These are phyloP conservation scores for Collichthys lucidus DNA, from an alignment of 2,113 vertebrate genomes.

Conservation along the genomic window DNA sequence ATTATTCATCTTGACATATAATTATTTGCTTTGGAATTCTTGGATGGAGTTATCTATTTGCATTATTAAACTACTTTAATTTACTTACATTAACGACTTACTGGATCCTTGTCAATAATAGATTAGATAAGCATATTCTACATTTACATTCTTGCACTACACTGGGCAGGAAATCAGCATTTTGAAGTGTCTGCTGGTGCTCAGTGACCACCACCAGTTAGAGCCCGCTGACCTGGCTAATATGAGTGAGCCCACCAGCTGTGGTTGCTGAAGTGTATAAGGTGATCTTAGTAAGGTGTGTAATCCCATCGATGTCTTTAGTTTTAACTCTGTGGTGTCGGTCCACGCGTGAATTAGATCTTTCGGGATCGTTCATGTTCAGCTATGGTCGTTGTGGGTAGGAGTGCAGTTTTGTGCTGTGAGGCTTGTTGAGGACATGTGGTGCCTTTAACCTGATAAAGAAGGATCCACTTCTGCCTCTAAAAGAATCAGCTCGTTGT, in stretches of 20 bases:
- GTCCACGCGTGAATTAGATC: not conserved
- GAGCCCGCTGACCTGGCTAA: slow-evolving; percentile 27
- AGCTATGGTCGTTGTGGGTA: not conserved
- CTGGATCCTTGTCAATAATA: not conserved
- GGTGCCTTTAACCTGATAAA: slow-evolving; percentile 16
- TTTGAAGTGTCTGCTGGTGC: slow-evolving; percentile 13
- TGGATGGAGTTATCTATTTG: not conserved
- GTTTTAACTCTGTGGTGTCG: slow-evolving; percentile 18
- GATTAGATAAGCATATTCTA: not conserved
- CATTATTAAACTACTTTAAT: not conserved
- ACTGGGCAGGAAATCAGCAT: not conserved
- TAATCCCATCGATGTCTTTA: slow-evolving; percentile 23
- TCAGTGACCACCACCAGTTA: slow-evolving; percentile 5
- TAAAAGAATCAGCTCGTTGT: slow-evolving; percentile 37
- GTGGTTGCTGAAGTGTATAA: slow-evolving; percentile 32
- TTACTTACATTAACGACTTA: not conserved
- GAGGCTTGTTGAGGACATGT: slow-evolving; percentile 11
- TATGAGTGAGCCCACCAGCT: slow-evolving; percentile 19
- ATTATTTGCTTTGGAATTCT: not conserved
- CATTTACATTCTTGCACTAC: not conserved
- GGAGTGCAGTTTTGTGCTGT: slow-evolving; percentile 3
- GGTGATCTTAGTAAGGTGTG: slow-evolving; percentile 33
- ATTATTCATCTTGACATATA: not conserved
- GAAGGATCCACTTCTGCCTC: slow-evolving; percentile 17
- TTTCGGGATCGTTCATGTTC: not conserved